A percentile compares a stretch with the other conserved stretches of the same genome.
These are phyloP conservation scores for Timandra comae DNA, from an alignment of 2,888 invertebrate species.

Conservation along the genomic window DNA sequence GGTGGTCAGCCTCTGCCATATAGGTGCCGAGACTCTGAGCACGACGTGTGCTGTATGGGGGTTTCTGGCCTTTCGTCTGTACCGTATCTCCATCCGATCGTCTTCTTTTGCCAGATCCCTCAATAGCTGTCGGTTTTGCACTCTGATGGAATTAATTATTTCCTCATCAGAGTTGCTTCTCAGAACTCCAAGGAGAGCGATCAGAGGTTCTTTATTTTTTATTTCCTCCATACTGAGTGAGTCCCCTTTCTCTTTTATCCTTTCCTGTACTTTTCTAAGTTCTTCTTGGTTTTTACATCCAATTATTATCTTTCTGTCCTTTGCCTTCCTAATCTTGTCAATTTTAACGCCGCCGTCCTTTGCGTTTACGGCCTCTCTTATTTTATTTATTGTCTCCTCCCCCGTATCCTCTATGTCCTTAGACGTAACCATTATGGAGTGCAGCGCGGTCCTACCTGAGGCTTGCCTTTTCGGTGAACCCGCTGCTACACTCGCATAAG, in stretches of 20 bases:
- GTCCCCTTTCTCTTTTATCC: not conserved
- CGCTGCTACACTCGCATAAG: not conserved
- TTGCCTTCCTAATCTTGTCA: constrained; percentile 1
- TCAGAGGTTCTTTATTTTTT: constrained; percentile 2
- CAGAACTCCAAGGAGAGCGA: constrained; percentile 2
- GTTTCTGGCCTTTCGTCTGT: constrained; percentile 1
- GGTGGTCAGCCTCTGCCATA: not conserved
- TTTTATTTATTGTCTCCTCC: not conserved
- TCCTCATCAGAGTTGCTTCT: constrained; percentile 10
- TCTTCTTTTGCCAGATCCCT: not conserved
- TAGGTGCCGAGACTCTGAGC: not conserved
- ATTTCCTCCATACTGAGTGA: constrained; percentile 1
- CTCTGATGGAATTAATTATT: constrained; percentile 8
- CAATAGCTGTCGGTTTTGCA: not conserved
- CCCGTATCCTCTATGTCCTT: constrained; percentile 2
- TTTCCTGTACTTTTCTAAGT: not conserved
- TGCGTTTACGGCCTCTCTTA: no score
- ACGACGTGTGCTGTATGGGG: not conserved
- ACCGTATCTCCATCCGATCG: not conserved
- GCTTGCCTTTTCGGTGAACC: not conserved
- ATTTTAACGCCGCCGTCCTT: not conserved
- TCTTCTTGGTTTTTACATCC: constrained; percentile 3
- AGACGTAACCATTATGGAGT: constrained; percentile 1
- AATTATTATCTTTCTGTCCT: constrained; percentile 8
- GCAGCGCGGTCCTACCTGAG: not conserved